phyloP scores from a whole-genome alignment of 2,113 vertebrate genomes.

The Uropsilus gracilis region DNA sequence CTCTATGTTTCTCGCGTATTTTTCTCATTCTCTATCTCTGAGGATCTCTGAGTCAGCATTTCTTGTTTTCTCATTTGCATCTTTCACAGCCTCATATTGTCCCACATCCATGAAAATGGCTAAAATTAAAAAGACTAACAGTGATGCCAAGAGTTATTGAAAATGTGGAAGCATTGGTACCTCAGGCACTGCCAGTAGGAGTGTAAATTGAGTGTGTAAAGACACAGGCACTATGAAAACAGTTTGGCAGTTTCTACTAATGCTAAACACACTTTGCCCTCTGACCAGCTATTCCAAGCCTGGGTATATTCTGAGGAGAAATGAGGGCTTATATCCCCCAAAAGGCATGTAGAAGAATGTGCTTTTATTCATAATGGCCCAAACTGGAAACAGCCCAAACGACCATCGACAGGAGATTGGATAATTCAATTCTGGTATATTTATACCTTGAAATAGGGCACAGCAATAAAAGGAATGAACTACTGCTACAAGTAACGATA shows the following conservation, averaged over 20 bases:
- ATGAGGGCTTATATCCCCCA: fast-evolving
- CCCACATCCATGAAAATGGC: not conserved
- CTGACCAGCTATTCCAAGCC: not conserved
- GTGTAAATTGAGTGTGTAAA: not conserved
- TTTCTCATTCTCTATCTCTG: not conserved
- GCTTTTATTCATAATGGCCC: not conserved
- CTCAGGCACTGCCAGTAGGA: fast-evolving
- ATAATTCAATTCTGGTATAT: not conserved
- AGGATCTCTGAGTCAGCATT: not conserved
- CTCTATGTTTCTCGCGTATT: too few relatives aligned
- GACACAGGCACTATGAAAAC: not conserved
- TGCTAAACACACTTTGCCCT: not conserved
- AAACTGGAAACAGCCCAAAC: not conserved
- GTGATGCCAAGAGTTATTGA: not conserved
- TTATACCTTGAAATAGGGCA: fast-evolving
- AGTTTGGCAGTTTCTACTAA: not conserved
- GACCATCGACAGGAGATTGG: not conserved
- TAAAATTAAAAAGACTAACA: not conserved
- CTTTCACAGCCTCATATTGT: not conserved
- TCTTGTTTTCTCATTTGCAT: not conserved
- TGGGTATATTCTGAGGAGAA: not conserved
- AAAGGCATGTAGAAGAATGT: fast-evolving
- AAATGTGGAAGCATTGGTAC: not conserved
- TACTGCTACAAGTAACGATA: fast-evolving
- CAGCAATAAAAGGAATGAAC: not conserved